A percentile compares a stretch with the other conserved stretches of the same genome.
These are phyloP conservation scores for Neelides sp. DNA, from an alignment of 1,140 invertebrate species.

Conservation along the genomic window DNA sequence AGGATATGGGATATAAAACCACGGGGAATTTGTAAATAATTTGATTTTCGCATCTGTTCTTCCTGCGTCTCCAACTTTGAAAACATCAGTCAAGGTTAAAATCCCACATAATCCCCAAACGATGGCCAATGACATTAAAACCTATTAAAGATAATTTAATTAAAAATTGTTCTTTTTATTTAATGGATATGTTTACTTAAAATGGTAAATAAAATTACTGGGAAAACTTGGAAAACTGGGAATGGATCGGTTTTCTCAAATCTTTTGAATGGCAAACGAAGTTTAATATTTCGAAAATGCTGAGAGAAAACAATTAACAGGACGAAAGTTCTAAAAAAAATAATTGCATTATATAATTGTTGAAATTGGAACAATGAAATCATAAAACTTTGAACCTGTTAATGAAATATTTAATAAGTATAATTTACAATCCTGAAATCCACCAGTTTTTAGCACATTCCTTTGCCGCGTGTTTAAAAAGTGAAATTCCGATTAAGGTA, in stretches of 20 bases:
- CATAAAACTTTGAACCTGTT: not conserved
- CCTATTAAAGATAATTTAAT: constrained; percentile 46
- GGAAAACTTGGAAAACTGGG: constrained; percentile 65
- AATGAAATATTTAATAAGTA: not conserved
- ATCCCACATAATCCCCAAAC: constrained; percentile 66
- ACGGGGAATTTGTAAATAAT: constrained; percentile 57
- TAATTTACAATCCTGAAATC: constrained; percentile 35
- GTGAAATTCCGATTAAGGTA: constrained; percentile 37
- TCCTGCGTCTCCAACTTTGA: constrained; percentile 54
- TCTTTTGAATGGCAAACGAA: constrained; percentile 48
- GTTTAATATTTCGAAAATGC: constrained; percentile 53
- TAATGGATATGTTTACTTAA: constrained; percentile 8
- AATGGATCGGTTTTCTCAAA: constrained; percentile 46
- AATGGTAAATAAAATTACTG: constrained; percentile 43
- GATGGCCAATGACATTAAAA: constrained; percentile 61
- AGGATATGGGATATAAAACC: constrained; percentile 56
- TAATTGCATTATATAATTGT: not conserved
- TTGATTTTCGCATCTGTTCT: constrained; percentile 55
- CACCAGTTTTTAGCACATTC: constrained; percentile 36
- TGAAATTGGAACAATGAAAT: not conserved
- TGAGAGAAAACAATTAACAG: constrained; percentile 70
- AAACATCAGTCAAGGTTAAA: constrained; percentile 51
- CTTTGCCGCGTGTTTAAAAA: constrained; percentile 34
- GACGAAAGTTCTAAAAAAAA: constrained; percentile 55
- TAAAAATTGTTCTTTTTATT: not conserved